Percentiles rank a stretch among this genome's conserved stretches.
Evolutionary conservation across 2,888 invertebrate species (phyloP).

Genomic region (Azorinus chamasolen): DNA sequence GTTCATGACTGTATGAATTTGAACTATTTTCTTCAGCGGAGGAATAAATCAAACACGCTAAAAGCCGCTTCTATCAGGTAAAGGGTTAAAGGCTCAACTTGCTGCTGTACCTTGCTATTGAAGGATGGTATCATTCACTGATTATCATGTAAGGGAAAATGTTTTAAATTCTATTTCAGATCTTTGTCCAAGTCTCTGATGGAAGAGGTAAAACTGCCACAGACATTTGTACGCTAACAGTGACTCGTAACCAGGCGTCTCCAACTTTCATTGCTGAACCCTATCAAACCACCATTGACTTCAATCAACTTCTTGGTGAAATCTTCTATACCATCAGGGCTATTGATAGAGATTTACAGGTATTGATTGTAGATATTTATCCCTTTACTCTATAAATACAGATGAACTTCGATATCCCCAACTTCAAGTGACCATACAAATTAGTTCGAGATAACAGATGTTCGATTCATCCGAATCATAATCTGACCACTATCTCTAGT

Average conservation of each 20-base stretch:
- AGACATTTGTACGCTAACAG: slow-evolving; percentile 66
- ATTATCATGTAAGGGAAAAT: not conserved
- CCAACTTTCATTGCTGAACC: slow-evolving; percentile 65
- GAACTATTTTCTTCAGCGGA: too few species aligned
- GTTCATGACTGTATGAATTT: too few species aligned
- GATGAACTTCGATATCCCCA: too few species aligned
- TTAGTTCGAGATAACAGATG: too few species aligned
- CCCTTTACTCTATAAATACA: too few species aligned
- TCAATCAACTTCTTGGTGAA: slow-evolving; percentile 64
- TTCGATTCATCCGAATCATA: too few species aligned
- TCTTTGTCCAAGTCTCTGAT: slow-evolving; percentile 76
- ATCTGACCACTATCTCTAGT: too few species aligned
- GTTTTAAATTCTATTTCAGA: slow-evolving; percentile 64
- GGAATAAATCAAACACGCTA: too few species aligned
- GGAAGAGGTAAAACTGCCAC: slow-evolving; percentile 68
- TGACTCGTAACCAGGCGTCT: slow-evolving; percentile 68
- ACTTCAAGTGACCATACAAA: too few species aligned
- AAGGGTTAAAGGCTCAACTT: too few species aligned
- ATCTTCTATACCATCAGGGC: slow-evolving; percentile 59
- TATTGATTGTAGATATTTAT: not conserved
- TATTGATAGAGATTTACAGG: slow-evolving; percentile 57
- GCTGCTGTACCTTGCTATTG: too few species aligned
- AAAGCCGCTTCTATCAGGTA: too few species aligned
- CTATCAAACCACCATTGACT: slow-evolving; percentile 45
- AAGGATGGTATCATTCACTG: not conserved